phyloP scores from a whole-genome alignment of 2,797 vertebrate species.

The Rhinogobio ventralis region DNA sequence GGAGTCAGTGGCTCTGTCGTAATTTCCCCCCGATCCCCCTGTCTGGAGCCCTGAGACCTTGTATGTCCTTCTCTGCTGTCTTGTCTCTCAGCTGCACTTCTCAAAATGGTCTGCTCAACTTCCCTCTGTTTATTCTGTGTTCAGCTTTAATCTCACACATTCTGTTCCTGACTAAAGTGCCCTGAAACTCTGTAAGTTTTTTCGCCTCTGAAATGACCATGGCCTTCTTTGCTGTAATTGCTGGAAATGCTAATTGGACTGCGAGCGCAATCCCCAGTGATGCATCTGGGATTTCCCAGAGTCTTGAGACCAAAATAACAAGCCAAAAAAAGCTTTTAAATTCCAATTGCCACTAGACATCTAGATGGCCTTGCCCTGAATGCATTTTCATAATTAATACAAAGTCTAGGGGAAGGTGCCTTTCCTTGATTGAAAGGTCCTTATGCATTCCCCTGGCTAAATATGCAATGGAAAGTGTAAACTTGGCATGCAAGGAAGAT shows the following conservation, averaged over 20 bases:
- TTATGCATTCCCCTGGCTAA: slow-evolving; percentile 72
- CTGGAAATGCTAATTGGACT: slow-evolving; percentile 80
- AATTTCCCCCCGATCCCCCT: not conserved
- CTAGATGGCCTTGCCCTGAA: slow-evolving; percentile 81
- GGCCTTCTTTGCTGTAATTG: slow-evolving; percentile 75
- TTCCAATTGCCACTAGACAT: slow-evolving; percentile 79
- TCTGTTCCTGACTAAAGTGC: slow-evolving; percentile 47
- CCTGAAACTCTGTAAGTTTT: slow-evolving; percentile 65
- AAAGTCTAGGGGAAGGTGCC: slow-evolving; percentile 76
- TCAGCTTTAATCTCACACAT: slow-evolving; percentile 12
- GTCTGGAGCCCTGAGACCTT: slow-evolving; percentile 6
- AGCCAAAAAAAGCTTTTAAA: slow-evolving; percentile 74
- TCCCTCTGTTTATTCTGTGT: slow-evolving; percentile 18
- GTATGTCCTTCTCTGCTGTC: slow-evolving; percentile 10
- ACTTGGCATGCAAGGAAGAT: slow-evolving; percentile 74
- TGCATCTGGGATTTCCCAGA: slow-evolving; percentile 76
- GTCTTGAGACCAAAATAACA: slow-evolving; percentile 75
- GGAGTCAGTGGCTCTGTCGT: not conserved
- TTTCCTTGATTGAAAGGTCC: slow-evolving; percentile 76
- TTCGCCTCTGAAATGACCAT: slow-evolving; percentile 67
- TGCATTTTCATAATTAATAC: slow-evolving; percentile 85
- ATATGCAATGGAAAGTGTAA: slow-evolving; percentile 76
- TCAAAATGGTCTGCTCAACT: not conserved
- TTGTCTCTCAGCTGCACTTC: slow-evolving; percentile 3
- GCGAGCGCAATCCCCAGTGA: slow-evolving; percentile 70